Base-by-base conservation (phyloP, 2,888 invertebrate genomes). In the Rugalucina vietnamica region DNA sequence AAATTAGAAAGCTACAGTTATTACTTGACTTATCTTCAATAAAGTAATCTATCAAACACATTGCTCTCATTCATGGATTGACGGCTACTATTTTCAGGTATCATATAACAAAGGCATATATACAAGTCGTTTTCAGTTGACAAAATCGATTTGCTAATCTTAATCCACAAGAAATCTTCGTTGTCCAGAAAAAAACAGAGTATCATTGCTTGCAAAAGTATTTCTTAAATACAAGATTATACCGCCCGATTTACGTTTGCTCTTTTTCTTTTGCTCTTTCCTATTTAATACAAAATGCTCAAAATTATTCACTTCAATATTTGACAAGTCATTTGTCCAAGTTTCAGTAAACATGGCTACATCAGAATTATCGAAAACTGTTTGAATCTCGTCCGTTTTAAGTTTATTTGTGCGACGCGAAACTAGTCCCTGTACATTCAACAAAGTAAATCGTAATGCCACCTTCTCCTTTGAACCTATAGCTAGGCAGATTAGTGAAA, bases 211-310 rank as follows among this genome's bases (percentile, higher is more conserved):
- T 4, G n/a, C 54, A 54, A 54, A 54, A n/a, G 8, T 54, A 24
- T 54, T 21, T 54, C 54, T 54, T 8, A 54, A n/a, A 24, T 54
- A 54, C 5, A 54, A n/a, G 12, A 54, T n/a, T 5, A 54, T 54
- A 54, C 54, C 54, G n/a, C 54, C 54, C 12, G 54, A 54, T 14
- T 54, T 54, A 14, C 54, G 12, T 54, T 24, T 14, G n/a, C 54
- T 54, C 12, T 24, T 24, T 24, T 8, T 24, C 54, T 54, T 54
- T 4, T n/a, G 4, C 12, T 54, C 54, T 24, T 54, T 54, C n/a
- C 54, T 54, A 54, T 54, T 54, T 54, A 54, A 54, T n/a, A 54
- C 54, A 54, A 54, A 54, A 21, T 54, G 54, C 54, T 54, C 54
- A 54, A 54, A 54, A 21, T 54, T 54, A n/a, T 24, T 54, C 12